A percentile compares a stretch with the other conserved stretches of the same genome.
These are phyloP conservation scores for Hirtodrosophila confusa DNA, from an alignment of 2,888 invertebrate species.

Conservation along the genomic window DNA sequence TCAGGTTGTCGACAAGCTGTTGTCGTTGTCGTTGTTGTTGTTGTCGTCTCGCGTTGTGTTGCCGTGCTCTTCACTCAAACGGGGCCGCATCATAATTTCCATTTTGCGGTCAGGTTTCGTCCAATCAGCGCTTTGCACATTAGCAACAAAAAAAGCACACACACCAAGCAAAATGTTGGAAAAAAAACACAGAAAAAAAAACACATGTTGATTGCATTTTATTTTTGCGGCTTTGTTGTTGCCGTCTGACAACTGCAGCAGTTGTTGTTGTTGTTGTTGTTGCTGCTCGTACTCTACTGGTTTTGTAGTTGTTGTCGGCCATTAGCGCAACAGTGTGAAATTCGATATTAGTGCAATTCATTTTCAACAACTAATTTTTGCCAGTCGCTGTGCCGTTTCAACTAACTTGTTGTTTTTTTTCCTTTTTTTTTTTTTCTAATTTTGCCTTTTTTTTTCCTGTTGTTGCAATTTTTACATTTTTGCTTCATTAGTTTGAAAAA, in stretches of 20 bases:
- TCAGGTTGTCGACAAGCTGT: slow-evolving; percentile 57
- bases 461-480: slow-evolving; percentile 40
- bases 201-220: slow-evolving; percentile 72
- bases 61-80: slow-evolving; percentile 76
- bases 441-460: slow-evolving; percentile 24
- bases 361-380: slow-evolving; percentile 77
- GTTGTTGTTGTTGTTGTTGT: slow-evolving; percentile 36
- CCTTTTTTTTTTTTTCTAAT: slow-evolving; percentile 8
- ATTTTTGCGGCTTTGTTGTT: slow-evolving; percentile 67
- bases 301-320: slow-evolving; percentile 59
- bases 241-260: slow-evolving; percentile 56
- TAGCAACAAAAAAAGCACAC: slow-evolving; percentile 54
- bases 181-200: slow-evolving; percentile 47
- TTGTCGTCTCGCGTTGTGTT: slow-evolving; percentile 39
- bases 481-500: slow-evolving; percentile 68
- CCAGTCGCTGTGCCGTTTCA: slow-evolving; percentile 48
- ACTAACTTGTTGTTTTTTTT: slow-evolving; percentile 29
- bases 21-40: slow-evolving; percentile 40
- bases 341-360: slow-evolving; percentile 81
- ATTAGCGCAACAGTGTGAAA: slow-evolving; percentile 80
- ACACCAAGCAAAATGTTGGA: slow-evolving; percentile 14
- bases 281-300: slow-evolving; percentile 38
- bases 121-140: slow-evolving; percentile 82
- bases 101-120: slow-evolving; percentile 80
- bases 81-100: slow-evolving; percentile 79